Conservation (phyloP, 2,888 invertebrate genomes). For the Encarsia formosa region DNA sequence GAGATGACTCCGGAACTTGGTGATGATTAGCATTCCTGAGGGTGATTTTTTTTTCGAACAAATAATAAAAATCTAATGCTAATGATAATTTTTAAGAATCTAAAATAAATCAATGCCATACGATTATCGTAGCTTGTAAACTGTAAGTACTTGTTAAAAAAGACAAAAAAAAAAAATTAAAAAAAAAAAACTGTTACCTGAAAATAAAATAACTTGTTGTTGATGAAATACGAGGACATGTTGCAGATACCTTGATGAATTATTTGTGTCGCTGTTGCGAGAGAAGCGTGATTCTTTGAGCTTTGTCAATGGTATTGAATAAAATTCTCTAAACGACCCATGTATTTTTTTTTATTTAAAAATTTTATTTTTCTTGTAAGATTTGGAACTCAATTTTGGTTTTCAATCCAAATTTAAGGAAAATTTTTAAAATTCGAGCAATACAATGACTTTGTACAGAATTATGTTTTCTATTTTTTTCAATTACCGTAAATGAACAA, state of each 20-base stretch:
- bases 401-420: too few relatives aligned
- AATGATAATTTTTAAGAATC: conserved; percentile 8
- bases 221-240: not conserved
- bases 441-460: too few relatives aligned
- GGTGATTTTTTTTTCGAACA: conserved; percentile 2
- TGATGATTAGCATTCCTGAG: conserved; percentile 20
- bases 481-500: too few relatives aligned
- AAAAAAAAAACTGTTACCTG: not conserved
- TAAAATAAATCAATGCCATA: conserved; percentile 16
- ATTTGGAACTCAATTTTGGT: too few relatives aligned
- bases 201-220: not conserved
- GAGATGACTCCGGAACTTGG: conserved; percentile 14
- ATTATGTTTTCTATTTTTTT: too few relatives aligned
- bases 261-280: not conserved
- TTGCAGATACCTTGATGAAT: not conserved
- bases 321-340: too few relatives aligned
- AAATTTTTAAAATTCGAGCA: too few relatives aligned
- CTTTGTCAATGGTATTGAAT: not conserved
- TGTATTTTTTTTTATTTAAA: too few relatives aligned
- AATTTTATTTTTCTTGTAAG: too few relatives aligned
- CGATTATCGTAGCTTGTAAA: conserved; percentile 14
- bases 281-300: not conserved
- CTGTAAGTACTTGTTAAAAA: conserved; percentile 1
- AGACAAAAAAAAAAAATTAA: not conserved
- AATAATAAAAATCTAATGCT: not conserved